Evolutionary conservation across 2,888 invertebrate genomes (phyloP), one percentile per base, ranked within the genome.

Genomic region (Nomada lathburiana): DNA sequence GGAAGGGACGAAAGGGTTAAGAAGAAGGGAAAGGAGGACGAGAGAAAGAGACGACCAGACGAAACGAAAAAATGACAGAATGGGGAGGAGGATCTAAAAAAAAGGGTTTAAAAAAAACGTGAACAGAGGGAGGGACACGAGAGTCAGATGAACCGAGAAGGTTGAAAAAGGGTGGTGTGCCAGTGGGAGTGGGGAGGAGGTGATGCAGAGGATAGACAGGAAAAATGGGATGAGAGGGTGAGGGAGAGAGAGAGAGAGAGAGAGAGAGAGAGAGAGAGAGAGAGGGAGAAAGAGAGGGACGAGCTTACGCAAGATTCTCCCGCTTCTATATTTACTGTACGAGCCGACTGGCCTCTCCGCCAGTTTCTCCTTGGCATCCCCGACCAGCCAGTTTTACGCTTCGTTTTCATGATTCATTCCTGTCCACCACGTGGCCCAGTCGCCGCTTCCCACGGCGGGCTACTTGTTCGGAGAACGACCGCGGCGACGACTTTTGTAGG

Each of bases 351-450:
- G 68, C 72, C 60, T 68, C 80, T 71, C 64, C 44, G 55, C 55
- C 73, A 52, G 70, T 73, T 82, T 78, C 81, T 78, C 80, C 82
- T 79, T 65, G 65, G 71, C 63, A 68, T 76, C 80, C 73, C 81
- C 80, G 80, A 63, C 60, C 55, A 53, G 83, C 76, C 86, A 77
- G 85, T 86, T 85, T 83, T 83, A 86, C 86, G 83, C 85, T 86
- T 83, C 83, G 83, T 85, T 85, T 80, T 83, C 83, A 83, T 85
- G 85, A 85, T 85, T 86, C 85, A 85, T 85, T 85, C 80, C 76
- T 64, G 80, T 80, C 78, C 78, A 85, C 86, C 85, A 86, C 83
- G 86, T 86, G 86, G 84, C 74, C 29, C 75, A 26, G 60, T 57
- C 76, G 75, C 47, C 52, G 57, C 82, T 84, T 84, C 84, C 84